phyloP scores from a whole-genome alignment of 2,888 invertebrate species.

The Anticlea derivata region DNA sequence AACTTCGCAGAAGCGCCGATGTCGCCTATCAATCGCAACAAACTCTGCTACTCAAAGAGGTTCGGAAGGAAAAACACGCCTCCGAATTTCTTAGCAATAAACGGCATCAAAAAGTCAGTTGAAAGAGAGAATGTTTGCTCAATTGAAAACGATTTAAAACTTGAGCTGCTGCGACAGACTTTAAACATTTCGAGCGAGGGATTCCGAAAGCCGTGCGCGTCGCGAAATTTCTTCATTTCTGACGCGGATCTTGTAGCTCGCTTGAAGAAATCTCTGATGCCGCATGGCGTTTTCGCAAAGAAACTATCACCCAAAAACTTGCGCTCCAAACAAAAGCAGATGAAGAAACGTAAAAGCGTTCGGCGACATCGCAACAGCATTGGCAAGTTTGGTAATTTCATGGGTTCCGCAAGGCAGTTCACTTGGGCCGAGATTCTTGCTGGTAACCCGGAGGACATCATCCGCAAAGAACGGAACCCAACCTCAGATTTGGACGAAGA shows the following conservation, averaged over 20 bases:
- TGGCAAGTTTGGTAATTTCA: conserved; percentile 79
- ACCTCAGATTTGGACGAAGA: conserved; percentile 57
- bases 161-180: conserved; percentile 71
- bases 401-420: conserved; percentile 82
- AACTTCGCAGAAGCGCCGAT: conserved; percentile 74
- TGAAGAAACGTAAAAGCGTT: conserved; percentile 69
- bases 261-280: conserved; percentile 77
- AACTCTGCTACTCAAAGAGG: conserved; percentile 62
- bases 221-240: conserved; percentile 77
- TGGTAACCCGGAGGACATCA: conserved; percentile 85
- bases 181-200: conserved; percentile 76
- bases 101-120: conserved; percentile 69
- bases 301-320: conserved; percentile 86
- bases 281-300: conserved; percentile 75
- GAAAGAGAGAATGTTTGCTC: conserved; percentile 75
- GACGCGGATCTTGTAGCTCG: conserved; percentile 75
- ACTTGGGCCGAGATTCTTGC: conserved; percentile 88
- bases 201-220: conserved; percentile 71
- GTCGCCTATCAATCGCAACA: conserved; percentile 65
- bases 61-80: conserved; percentile 72
- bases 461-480: conserved; percentile 76
- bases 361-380: conserved; percentile 72
- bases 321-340: conserved; percentile 82
- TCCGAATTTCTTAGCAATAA: conserved; percentile 64
- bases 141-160: conserved; percentile 70